phyloP scores from a whole-genome alignment of 53 echinoderm and acorn worm species.

The Hippasteria phrygiana region DNA sequence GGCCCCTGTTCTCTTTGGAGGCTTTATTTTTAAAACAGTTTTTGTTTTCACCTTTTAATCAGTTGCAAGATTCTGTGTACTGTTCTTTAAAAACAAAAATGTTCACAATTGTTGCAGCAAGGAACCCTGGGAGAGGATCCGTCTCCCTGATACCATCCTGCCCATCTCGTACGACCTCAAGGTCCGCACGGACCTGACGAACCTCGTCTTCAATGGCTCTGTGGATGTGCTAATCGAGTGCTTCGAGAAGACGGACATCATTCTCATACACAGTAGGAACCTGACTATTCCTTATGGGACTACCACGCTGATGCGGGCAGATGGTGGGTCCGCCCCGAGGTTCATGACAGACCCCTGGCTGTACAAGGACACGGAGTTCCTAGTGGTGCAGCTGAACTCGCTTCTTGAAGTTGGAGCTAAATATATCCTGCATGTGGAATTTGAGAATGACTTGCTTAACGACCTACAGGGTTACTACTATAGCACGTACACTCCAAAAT shows the following conservation, averaged over 20 bases:
- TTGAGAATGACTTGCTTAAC: slow-evolving; percentile 52
- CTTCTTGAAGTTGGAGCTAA: slow-evolving; percentile 43
- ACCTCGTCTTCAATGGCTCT: slow-evolving; percentile 71
- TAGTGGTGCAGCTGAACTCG: slow-evolving; percentile 57
- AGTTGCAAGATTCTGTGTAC: no score
- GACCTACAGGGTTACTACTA: slow-evolving; percentile 66
- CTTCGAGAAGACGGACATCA: slow-evolving; percentile 54
- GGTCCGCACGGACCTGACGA: slow-evolving; percentile 77
- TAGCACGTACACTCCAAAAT: slow-evolving; percentile 54
- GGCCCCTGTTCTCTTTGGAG: no score
- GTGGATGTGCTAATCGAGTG: slow-evolving; percentile 74
- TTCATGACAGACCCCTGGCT: slow-evolving; percentile 4
- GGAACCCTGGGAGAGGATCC: slow-evolving; percentile 79
- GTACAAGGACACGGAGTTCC: slow-evolving; percentile 57
- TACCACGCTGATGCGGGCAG: slow-evolving; percentile 19
- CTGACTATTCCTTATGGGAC: slow-evolving; percentile 50
- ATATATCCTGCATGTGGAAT: slow-evolving; percentile 60
- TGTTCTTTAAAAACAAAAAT: no score
- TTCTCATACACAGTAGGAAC: slow-evolving; percentile 81
- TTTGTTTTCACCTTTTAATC: no score
- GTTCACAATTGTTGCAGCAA: slow-evolving; percentile 8
- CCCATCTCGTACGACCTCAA: slow-evolving; percentile 84
- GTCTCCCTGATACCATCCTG: slow-evolving; percentile 76
- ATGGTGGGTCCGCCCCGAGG: slow-evolving; percentile 30
- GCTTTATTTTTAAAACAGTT: no score